phyloP scores from a whole-genome alignment of 2,797 vertebrate species.

The Nannoperca australis region DNA sequence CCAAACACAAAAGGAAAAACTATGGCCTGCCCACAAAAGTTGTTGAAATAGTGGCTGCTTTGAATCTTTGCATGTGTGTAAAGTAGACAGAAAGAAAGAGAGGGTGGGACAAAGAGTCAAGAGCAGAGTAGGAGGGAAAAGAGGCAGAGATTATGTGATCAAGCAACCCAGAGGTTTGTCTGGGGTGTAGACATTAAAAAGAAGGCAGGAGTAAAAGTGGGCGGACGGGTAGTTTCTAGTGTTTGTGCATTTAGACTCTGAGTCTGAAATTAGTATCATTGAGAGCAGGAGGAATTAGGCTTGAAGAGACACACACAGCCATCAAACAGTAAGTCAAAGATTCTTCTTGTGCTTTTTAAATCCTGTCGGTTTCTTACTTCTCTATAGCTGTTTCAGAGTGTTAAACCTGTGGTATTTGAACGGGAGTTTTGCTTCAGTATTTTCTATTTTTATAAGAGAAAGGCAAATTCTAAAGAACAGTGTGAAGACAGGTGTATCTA shows the following conservation, averaged over 20 bases:
- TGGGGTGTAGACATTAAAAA: constrained; percentile 74
- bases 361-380: background rate
- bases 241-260: constrained; percentile 70
- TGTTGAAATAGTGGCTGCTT: constrained; percentile 33
- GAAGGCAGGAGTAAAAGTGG: constrained; percentile 75
- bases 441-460: background rate
- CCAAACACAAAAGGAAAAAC: constrained; percentile 40
- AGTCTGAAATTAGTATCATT: constrained; percentile 69
- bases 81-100: constrained; percentile 7
- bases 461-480: background rate
- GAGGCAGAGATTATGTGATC: constrained; percentile 51
- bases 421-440: background rate
- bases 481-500: constrained; percentile 6
- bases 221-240: constrained; percentile 57
- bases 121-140: constrained; percentile 7
- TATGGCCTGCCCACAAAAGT: constrained; percentile 29
- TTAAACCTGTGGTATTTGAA: background rate
- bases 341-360: background rate
- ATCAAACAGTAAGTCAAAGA: constrained; percentile 67
- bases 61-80: constrained; percentile 38
- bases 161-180: constrained; percentile 55
- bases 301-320: constrained; percentile 57
- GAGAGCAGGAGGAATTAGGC: constrained; percentile 67
- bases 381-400: background rate
- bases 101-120: constrained; percentile 14